A percentile compares a stretch with the other conserved stretches of the same genome.
These are phyloP conservation scores for Brachionichthys hirsutus DNA, from an alignment of 2,113 vertebrate genomes.

Conservation along the genomic window DNA sequence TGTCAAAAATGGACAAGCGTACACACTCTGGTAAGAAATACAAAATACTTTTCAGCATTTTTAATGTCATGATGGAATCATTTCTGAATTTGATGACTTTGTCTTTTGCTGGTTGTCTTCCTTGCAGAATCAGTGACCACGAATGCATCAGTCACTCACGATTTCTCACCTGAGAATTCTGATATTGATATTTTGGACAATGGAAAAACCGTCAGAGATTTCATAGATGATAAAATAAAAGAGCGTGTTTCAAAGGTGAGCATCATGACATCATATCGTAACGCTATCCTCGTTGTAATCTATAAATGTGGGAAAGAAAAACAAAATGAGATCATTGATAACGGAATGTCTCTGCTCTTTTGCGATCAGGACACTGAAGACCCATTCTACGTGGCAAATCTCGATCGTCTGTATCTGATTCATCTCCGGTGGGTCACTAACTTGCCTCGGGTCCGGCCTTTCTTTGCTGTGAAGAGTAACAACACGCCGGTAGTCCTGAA, in stretches of 20 bases:
- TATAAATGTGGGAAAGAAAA: no score
- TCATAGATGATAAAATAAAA: conserved; percentile 32
- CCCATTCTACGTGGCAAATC: conserved; percentile 13
- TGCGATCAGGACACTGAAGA: conserved; percentile 22
- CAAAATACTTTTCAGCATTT: no score
- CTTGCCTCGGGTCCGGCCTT: conserved; percentile 86
- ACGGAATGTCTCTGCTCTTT: background rate
- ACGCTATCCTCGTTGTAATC: background rate
- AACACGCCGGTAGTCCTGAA: conserved; percentile 82
- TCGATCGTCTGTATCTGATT: conserved; percentile 50
- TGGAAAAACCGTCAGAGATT: conserved; percentile 3
- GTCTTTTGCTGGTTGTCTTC: no score
- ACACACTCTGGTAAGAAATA: no score
- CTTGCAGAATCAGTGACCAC: no score
- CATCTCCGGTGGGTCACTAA: conserved; percentile 83
- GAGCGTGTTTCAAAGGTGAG: background rate
- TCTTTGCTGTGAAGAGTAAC: conserved; percentile 91
- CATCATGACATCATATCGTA: background rate
- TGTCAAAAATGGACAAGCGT: no score
- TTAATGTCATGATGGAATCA: no score
- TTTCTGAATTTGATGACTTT: no score
- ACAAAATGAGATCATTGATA: background rate
- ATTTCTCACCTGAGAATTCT: background rate
- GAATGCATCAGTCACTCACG: background rate
- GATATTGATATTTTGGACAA: conserved; percentile 2